Evolutionary conservation across 2,797 vertebrate species (phyloP).

Genomic region (Eospalax fontanierii): DNA sequence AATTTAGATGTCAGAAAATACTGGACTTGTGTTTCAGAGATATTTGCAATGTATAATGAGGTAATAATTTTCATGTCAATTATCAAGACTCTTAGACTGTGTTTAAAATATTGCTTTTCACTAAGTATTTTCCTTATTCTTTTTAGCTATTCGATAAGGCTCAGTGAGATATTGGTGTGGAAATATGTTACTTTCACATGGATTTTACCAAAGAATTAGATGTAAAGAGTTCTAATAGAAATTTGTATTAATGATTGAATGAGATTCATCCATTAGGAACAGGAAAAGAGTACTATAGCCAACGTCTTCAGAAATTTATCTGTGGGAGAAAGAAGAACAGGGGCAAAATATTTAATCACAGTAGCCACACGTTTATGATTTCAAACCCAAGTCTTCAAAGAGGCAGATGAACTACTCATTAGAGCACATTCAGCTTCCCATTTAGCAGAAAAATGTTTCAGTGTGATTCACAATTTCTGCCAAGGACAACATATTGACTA

Average conservation of each 20-base stretch:
- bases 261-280: not conserved
- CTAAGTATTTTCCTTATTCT: not conserved
- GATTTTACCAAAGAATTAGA: not conserved
- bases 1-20: slow-evolving; percentile 8
- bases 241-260: not conserved
- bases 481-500: not conserved
- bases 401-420: not conserved
- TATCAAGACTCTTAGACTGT: not conserved
- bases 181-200: not conserved
- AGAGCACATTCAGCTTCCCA: not conserved
- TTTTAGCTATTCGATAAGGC: not conserved
- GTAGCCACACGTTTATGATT: not conserved
- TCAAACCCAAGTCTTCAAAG: not conserved
- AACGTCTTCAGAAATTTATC: not conserved
- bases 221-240: not conserved
- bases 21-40: not conserved
- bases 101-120: not conserved
- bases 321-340: not conserved
- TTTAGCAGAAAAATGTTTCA: not conserved
- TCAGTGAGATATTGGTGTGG: not conserved
- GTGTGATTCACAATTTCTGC: not conserved
- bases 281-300: not conserved
- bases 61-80: not conserved
- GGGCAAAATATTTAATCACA: not conserved
- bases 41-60: not conserved